Evolutionary conservation across 1,140 invertebrate species (phyloP), one percentile per base, ranked within the genome.

Genomic region (Drosophila subobscura): DNA sequence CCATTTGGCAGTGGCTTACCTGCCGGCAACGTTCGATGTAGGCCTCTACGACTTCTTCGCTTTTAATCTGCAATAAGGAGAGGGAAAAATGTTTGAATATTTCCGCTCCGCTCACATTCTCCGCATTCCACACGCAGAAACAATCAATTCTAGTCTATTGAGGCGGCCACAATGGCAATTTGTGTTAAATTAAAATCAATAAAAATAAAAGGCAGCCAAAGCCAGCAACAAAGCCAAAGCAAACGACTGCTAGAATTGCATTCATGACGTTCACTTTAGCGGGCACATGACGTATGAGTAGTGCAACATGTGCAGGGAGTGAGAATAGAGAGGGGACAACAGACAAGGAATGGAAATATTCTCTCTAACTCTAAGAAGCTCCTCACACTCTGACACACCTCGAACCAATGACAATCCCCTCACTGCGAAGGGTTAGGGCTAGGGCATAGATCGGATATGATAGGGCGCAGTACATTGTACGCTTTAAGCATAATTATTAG

Each of bases 11-110:
- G 1, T 8, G 2, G 25, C 52, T 78, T 63, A 81, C 79, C 80
- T 84, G 80, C 44, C 80, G 80, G 65, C 95, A 95, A 56, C 95
- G 92, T 12, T 92, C 90, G 16, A 96, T 94, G 61, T 94, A 96
- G 0, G 94, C 93, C 63, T 90, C 80, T 0, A 96, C 93, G 2
- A 96, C 94, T 76, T 94, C 92, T 78, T 93, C 93, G 81, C 93
- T 92, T 68, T 91, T 93, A 14, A 94, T 79, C 93, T 94, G 77
- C 12, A 90, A 64, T 37, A 14, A 20, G 16, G 5, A 56, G 51
- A 51, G 10, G 46, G n/a, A 64, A 46, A 51, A 58, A 58, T 23
- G 33, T 61, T 56, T 61, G 20, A 68, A 56, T 33, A 54, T 55
- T 72, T 81, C 66, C 72, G 77, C 66, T 57, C 25, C 20, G 5